These are phyloP conservation scores for Trichopria drosophilae DNA, from an alignment of 2,888 invertebrate species.

Conservation along the genomic window DNA sequence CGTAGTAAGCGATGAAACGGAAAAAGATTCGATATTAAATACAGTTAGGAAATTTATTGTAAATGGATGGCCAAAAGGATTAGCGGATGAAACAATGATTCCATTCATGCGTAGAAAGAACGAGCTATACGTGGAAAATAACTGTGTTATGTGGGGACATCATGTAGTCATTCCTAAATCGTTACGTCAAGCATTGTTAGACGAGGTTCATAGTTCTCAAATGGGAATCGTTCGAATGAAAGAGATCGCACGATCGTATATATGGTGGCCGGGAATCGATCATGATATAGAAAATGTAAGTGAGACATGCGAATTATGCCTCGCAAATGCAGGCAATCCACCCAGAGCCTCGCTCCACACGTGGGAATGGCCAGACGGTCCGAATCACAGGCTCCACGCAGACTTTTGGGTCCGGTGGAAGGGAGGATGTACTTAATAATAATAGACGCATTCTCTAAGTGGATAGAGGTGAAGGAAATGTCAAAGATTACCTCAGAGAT, in stretches of 20 bases:
- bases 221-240: slow-evolving; percentile 39
- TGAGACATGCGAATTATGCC: slow-evolving; percentile 17
- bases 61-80: slow-evolving; percentile 1
- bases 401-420: too few relatives aligned
- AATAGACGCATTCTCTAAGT: too few relatives aligned
- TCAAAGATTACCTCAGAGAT: too few relatives aligned
- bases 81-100: not conserved
- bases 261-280: too few relatives aligned
- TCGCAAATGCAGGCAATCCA: slow-evolving; percentile 21
- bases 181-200: slow-evolving; percentile 23
- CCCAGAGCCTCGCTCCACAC: slow-evolving; percentile 14
- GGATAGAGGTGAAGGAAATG: slow-evolving; percentile 31
- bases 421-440: too few relatives aligned
- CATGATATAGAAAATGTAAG: slow-evolving; percentile 20
- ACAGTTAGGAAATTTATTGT: not conserved
- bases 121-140: slow-evolving; percentile 8
- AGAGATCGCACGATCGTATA: slow-evolving; percentile 34
- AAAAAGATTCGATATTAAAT: not conserved
- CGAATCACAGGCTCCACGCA: too few relatives aligned
- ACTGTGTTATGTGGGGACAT: slow-evolving; percentile 6
- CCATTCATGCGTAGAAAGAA: not conserved
- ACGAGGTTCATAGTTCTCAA: slow-evolving; percentile 35
- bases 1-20: not conserved
- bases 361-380: too few relatives aligned
- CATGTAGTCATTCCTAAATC: slow-evolving; percentile 1